A percentile compares a stretch with the other conserved stretches of the same genome.
Conservation (phyloP, 2,888 invertebrate genomes). For the Morinoia aosen region DNA sequence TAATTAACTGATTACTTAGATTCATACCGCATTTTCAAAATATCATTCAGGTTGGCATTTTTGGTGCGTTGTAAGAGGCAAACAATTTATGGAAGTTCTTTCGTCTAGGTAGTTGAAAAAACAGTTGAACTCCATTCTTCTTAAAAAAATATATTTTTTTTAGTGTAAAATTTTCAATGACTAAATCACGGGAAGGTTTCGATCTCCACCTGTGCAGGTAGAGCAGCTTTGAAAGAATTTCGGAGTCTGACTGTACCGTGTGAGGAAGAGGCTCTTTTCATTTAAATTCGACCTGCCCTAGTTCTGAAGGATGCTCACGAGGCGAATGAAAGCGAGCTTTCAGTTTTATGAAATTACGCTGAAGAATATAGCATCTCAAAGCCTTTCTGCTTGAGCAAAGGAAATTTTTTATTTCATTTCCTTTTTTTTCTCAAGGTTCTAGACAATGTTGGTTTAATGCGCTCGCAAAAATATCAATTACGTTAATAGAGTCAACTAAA, state of each 20-base stretch:
- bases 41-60: not conserved
- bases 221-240: not conserved
- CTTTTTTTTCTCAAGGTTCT: not conserved
- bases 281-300: not conserved
- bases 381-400: no score
- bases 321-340: not conserved
- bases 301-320: not conserved
- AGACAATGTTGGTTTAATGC: not conserved
- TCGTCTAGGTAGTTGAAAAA: not conserved
- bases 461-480: no score
- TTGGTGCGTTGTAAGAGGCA: not conserved
- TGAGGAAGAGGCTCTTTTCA: not conserved
- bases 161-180: not conserved
- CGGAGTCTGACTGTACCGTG: not conserved
- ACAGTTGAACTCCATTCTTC: not conserved
- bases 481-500: no score
- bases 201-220: not conserved
- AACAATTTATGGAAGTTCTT: not conserved
- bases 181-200: not conserved
- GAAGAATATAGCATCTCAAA: no score
- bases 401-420: not conserved
- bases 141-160: not conserved
- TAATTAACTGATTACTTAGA: not conserved
- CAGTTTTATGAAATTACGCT: not conserved
- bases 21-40: not conserved